Percentiles rank a stretch among this genome's conserved stretches.
Conservation (phyloP, 2,888 invertebrate species). For the Microchrysa polita region DNA sequence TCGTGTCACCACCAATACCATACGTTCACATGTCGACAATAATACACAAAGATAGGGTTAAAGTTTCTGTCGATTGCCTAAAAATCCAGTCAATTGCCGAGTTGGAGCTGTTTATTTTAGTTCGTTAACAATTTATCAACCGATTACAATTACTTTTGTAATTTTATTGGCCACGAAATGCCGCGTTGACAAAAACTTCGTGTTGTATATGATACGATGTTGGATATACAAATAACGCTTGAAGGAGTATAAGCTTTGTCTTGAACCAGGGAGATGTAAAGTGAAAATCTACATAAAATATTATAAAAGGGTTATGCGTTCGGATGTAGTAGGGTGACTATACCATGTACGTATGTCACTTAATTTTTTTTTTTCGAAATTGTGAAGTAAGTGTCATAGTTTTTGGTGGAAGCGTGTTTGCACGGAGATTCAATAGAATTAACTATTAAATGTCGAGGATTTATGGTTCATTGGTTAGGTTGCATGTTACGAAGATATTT, state of each 20-base stretch:
- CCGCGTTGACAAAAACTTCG: not conserved
- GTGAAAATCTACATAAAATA: not conserved
- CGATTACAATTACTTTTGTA: conserved; percentile 33
- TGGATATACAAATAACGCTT: too few relatives aligned
- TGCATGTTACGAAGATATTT: not conserved
- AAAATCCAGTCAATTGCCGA: conserved; percentile 22
- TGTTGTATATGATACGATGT: too few relatives aligned
- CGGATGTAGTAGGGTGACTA: not conserved
- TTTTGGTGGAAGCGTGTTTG: too few relatives aligned
- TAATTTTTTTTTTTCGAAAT: too few relatives aligned
- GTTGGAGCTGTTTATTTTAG: not conserved
- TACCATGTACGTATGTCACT: too few relatives aligned
- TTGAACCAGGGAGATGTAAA: too few relatives aligned
- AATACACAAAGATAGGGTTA: conserved; percentile 16
- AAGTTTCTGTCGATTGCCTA: conserved; percentile 12
- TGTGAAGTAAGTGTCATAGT: too few relatives aligned
- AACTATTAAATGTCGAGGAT: conserved; percentile 12
- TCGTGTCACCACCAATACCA: not conserved
- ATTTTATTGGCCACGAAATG: conserved; percentile 43
- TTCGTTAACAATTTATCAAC: conserved; percentile 31
- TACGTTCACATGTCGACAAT: not conserved
- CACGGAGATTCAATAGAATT: not conserved
- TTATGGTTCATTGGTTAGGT: conserved; percentile 20
- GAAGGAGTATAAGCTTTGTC: too few relatives aligned
- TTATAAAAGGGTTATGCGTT: not conserved